Evolutionary conservation across 2,888 invertebrate genomes (phyloP).

Genomic region (Sphaeridia pumilis): DNA sequence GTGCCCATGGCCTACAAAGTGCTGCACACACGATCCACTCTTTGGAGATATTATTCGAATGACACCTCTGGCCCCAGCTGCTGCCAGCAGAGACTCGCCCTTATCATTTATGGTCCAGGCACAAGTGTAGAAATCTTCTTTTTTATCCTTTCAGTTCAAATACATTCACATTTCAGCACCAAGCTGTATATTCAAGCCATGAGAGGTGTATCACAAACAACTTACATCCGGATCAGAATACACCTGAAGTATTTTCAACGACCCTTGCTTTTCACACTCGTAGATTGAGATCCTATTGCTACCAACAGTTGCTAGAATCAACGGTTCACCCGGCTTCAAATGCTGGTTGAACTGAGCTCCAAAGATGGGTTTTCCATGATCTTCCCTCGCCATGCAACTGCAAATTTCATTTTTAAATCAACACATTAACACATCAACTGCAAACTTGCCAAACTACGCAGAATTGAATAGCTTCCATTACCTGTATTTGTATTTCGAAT

Average conservation of each 20-base stretch:
- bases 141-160: too few species aligned
- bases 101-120: conserved; percentile 87
- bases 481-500: conserved; percentile 28
- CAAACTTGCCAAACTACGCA: too few species aligned
- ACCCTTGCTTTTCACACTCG: conserved; percentile 72
- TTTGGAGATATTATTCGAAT: conserved; percentile 69
- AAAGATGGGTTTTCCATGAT: conserved; percentile 84
- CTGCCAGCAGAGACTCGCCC: conserved; percentile 72
- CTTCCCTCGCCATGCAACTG: conserved; percentile 75
- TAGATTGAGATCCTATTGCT: conserved; percentile 88
- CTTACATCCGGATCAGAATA: conserved; percentile 85
- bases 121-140: conserved; percentile 93
- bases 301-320: conserved; percentile 86
- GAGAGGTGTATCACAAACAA: too few species aligned
- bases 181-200: too few species aligned
- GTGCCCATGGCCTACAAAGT: conserved; percentile 82
- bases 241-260: conserved; percentile 73
- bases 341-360: conserved; percentile 88
- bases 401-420: too few species aligned
- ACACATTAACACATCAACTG: too few species aligned
- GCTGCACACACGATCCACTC: conserved; percentile 69
- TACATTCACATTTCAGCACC: too few species aligned
- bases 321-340: conserved; percentile 65
- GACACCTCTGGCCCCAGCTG: conserved; percentile 82
- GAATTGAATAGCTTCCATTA: conserved; percentile 17